Base-by-base conservation (phyloP, 2,888 invertebrate species). In the Onthophagus sagittarius region DNA sequence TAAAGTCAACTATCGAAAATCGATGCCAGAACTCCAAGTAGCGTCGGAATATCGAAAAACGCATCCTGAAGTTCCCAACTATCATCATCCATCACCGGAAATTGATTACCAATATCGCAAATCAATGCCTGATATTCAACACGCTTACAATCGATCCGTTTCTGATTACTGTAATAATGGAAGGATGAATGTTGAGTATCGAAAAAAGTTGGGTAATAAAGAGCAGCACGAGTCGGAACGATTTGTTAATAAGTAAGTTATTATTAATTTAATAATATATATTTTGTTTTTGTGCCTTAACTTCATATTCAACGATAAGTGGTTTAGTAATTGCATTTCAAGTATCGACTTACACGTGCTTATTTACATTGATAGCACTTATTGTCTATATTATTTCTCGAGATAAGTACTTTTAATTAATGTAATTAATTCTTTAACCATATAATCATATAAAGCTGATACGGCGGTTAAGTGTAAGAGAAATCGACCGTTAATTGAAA, bases 61-160 rank as follows among this genome's bases (percentile, higher is more conserved):
- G 5, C 72, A 79, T 67, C 77, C 80, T 62, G 79, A 80, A 65
- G 77, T 79, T 15, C 79, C 78, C 63, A 79, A 76, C 62, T 77
- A 72, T 31, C 73, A 74, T 71, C 69, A 73, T 13, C 33, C 71
- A 33, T 33, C 32, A 65, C 71, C 76, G 70, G 78, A 80, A 63
- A 77, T 80, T 70, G 80, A 81, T 65, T 62, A 80, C 69, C 79
- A 79, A 62, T 82, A 81, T 74, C 78, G 82, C 69, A 82, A 84
- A 78, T 84, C 84, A 1, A 82, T 84, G 82, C 83, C 84, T 14
- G 81, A 84, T 74, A 84, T 85, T 67, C 84, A 83, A 33, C 81
- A 82, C 39, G 79, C 79, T 9, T 82, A 82, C 75, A 80, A 81
- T 63, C 79, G 76, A 74, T 76, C 77, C n/a, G 67, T 77, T 15